Base-by-base conservation (phyloP, 2,797 vertebrate species). In the Falco novaeseelandiae region DNA sequence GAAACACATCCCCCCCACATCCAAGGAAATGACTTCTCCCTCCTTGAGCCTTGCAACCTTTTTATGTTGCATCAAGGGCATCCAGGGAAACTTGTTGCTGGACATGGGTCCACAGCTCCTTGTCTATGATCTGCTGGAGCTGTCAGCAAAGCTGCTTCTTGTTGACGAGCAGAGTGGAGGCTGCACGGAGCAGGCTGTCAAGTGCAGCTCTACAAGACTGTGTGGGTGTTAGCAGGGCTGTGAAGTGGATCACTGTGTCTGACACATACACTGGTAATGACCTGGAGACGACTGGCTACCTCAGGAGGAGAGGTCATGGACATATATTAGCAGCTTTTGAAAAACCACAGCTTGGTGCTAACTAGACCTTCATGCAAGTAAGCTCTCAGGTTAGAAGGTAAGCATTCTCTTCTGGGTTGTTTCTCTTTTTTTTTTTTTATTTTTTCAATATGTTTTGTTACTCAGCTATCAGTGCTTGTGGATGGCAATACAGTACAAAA, bases 141-240 rank as follows among this genome's bases (percentile, higher is more conserved):
- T 40, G 44, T 19, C 0, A 0, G 70, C 36, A 77, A 59, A 77
- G 79, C 44, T 72, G 65, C 34, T 59, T 22, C 49, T 46, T 46
- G 51, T 18, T 29, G 72, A 34, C 0, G 1, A 51, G 59, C 8
- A 11, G 38, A 61, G 67, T 0, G 30, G 81, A 61, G 38, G 34
- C 38, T 80, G n/a, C 6, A 17, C 42, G 26, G 59, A 72, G 27
- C 49, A 23, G 15, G 16, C 40, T 49, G 46, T 20, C 48, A 12
- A 16, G 30, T 10, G 15, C 20, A 12, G 25, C 25, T 55, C 54
- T 9, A 2, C 9, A 6, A 22, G 42, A 6, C 48, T 8, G 12
- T 4, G 48, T 20, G 14, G 46, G n/a, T 32, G 34, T 48, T 30
- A 17, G 23, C 25, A 25, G 48, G 38, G 57, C 67, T 71, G 74